phyloP scores from a whole-genome alignment of 2,888 invertebrate species.

The Urechis unicinctus region DNA sequence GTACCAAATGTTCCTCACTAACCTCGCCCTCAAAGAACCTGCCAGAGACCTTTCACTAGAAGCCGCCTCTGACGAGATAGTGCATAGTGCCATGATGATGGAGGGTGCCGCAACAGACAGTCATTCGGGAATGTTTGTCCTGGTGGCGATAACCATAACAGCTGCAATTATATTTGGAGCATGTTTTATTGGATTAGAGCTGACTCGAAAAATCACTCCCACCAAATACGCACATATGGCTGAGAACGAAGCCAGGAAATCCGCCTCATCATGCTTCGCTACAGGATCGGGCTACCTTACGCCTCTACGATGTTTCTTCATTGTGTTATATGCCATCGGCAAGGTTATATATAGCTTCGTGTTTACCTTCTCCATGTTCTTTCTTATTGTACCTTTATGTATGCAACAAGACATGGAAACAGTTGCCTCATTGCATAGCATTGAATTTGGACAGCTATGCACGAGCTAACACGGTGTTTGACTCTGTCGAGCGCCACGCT shows the following conservation, averaged over 20 bases:
- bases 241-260: too few relatives aligned
- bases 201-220: too few relatives aligned
- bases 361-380: constrained; percentile 11
- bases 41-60: neutral
- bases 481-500: constrained; percentile 2
- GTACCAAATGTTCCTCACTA: constrained; percentile 17
- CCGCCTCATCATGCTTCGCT: too few relatives aligned
- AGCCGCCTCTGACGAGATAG: neutral
- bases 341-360: constrained; percentile 4
- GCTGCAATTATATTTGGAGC: neutral
- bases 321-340: constrained; percentile 4
- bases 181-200: neutral
- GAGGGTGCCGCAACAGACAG: neutral
- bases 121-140: neutral
- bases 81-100: neutral
- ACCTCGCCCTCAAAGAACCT: constrained; percentile 7
- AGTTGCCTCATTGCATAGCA: constrained; percentile 1
- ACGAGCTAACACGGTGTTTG: neutral
- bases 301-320: too few relatives aligned
- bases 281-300: too few relatives aligned
- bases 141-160: neutral
- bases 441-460: neutral
- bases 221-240: too few relatives aligned
- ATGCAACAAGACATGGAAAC: constrained; percentile 7
- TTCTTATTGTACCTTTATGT: constrained; percentile 23